Conservation (phyloP, 2,888 invertebrate genomes). For the Strigamia transsilvanica region DNA sequence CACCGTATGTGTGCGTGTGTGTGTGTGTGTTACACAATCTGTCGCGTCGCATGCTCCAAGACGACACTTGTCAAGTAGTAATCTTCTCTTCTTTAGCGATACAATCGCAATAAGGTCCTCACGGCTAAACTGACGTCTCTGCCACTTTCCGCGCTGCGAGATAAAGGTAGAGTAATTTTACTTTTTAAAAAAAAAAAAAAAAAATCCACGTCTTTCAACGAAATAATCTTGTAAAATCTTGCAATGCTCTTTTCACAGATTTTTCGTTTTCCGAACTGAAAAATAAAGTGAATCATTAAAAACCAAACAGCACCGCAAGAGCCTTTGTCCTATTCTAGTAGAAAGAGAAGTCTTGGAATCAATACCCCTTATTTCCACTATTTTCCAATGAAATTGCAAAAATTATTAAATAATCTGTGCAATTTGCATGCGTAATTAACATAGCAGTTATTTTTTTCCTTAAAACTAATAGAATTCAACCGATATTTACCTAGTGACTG, state of each 20-base stretch:
- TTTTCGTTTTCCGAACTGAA: constrained; percentile 79
- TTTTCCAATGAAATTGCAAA: neutral
- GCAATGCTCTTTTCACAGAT: constrained; percentile 78
- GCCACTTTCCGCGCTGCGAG: constrained; percentile 28
- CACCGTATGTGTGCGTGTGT: neutral
- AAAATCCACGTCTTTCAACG: constrained; percentile 70
- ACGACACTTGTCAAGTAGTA: neutral
- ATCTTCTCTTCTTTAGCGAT: constrained; percentile 2
- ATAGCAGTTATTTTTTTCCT: too few species aligned
- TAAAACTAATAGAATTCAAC: neutral
- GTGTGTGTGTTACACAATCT: neutral
- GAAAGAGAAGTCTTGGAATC: neutral
- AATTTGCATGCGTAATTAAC: too few species aligned
- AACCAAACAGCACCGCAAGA: neutral
- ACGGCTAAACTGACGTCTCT: neutral
- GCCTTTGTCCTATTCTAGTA: constrained; percentile 3
- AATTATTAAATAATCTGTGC: too few species aligned
- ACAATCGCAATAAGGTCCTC: constrained; percentile 14
- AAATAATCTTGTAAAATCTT: constrained; percentile 86
- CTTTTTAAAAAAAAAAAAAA: neutral
- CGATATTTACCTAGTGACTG: constrained; percentile 73
- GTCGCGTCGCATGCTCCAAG: neutral
- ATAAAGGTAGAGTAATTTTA: constrained; percentile 39
- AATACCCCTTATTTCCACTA: neutral
- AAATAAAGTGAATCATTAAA: constrained; percentile 62